Evolutionary conservation across 2,113 vertebrate species (phyloP).

Genomic region (Bagarius yarrelli): DNA sequence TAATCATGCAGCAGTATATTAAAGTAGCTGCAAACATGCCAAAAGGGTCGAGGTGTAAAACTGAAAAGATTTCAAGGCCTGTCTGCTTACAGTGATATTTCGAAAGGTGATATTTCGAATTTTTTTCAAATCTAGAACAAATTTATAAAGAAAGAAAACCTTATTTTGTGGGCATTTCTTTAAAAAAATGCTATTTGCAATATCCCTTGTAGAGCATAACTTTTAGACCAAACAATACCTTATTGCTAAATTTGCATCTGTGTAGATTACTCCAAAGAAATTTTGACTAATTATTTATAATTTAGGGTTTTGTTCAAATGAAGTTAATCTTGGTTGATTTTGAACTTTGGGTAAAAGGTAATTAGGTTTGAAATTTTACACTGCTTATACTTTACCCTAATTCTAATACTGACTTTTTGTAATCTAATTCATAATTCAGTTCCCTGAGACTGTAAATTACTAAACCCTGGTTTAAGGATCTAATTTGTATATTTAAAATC

Average conservation of each 20-base stretch:
- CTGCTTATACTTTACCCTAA: too few species aligned
- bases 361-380: too few species aligned
- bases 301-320: too few species aligned
- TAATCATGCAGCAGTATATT: constrained; percentile 8
- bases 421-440: too few species aligned
- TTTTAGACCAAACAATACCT: not conserved
- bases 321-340: too few species aligned
- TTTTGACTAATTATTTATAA: not conserved
- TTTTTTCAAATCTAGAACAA: not conserved
- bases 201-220: not conserved
- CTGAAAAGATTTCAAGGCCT: not conserved
- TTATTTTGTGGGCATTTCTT: not conserved
- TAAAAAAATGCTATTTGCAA: not conserved
- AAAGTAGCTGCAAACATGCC: not conserved
- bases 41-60: not conserved
- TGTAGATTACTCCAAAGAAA: not conserved
- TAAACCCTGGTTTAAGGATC: too few species aligned
- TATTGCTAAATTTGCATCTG: not conserved
- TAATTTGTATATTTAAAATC: too few species aligned
- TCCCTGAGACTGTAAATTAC: too few species aligned
- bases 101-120: too few species aligned
- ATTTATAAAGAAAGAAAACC: too few species aligned
- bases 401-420: too few species aligned
- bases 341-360: too few species aligned
- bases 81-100: not conserved